Conservation (phyloP, 2,113 vertebrate species). For the zebrafish (Danio rerio) region GRCz12tu NC_133195.1:35265501-35266000, state of each 20-base stretch:
- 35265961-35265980: constrained; percentile 24
- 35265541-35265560: not conserved
- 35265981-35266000: constrained; percentile 16
- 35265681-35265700: not conserved
- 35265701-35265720: constrained; percentile 64
- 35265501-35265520: too few species aligned
- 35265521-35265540: too few species aligned
- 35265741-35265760: constrained; percentile 78
- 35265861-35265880: constrained; percentile 40
- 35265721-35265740: constrained; percentile 69
- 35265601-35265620: not conserved
- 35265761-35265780: constrained; percentile 70
- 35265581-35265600: not conserved
- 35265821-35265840: constrained; percentile 73
- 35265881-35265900: constrained; percentile 17
- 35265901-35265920: constrained; percentile 65
- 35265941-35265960: constrained; percentile 12
- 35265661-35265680: not conserved
- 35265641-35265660: not conserved
- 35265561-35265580: not conserved
- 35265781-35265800: constrained; percentile 69
- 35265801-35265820: constrained; percentile 72
- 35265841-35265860: constrained; percentile 55
- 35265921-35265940: constrained; percentile 51
- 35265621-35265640: constrained; percentile 1